Evolutionary conservation across 2,797 vertebrate species (phyloP).

Genomic region (Sebastes ruberrimus): DNA sequence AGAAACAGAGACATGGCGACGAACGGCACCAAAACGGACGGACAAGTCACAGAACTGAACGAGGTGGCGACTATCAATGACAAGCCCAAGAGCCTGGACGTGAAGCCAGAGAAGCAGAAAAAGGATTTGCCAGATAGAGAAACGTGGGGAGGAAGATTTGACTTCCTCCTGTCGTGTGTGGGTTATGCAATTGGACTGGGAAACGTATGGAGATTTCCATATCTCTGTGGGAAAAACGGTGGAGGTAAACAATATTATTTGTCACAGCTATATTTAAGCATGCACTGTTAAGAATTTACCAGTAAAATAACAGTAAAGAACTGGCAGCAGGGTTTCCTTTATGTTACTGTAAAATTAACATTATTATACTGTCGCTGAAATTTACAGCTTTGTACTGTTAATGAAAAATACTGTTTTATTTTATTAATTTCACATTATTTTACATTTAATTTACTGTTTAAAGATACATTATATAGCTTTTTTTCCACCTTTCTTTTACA

Average conservation of each 20-base stretch:
- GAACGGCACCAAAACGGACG: constrained; percentile 93
- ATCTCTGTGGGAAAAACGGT: constrained; percentile 98
- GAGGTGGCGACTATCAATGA: constrained; percentile 92
- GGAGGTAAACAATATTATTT: constrained; percentile 86
- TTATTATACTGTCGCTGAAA: too few relatives aligned
- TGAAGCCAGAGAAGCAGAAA: constrained; percentile 91
- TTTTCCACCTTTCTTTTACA: too few relatives aligned
- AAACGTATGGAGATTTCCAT: constrained; percentile 98
- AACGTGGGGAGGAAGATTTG: constrained; percentile 96
- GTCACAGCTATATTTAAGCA: constrained; percentile 46
- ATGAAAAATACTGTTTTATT: too few relatives aligned
- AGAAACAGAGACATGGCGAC: constrained; percentile 96
- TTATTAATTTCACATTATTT: too few relatives aligned
- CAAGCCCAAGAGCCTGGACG: constrained; percentile 93
- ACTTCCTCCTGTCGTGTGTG: constrained; percentile 98
- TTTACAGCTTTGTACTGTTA: too few relatives aligned
- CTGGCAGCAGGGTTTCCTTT: too few relatives aligned
- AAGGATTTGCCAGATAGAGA: constrained; percentile 90
- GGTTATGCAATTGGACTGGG: constrained; percentile 99
- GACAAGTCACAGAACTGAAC: constrained; percentile 94
- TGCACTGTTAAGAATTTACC: background rate
- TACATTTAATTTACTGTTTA: too few relatives aligned
- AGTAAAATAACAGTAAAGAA: too few relatives aligned
- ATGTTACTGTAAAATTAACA: too few relatives aligned
- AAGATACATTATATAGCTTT: too few relatives aligned